Percentiles rank a stretch among this genome's conserved stretches.
These are phyloP conservation scores for Tiaroga cobitis DNA, from an alignment of 2,797 vertebrate species.

Conservation along the genomic window DNA sequence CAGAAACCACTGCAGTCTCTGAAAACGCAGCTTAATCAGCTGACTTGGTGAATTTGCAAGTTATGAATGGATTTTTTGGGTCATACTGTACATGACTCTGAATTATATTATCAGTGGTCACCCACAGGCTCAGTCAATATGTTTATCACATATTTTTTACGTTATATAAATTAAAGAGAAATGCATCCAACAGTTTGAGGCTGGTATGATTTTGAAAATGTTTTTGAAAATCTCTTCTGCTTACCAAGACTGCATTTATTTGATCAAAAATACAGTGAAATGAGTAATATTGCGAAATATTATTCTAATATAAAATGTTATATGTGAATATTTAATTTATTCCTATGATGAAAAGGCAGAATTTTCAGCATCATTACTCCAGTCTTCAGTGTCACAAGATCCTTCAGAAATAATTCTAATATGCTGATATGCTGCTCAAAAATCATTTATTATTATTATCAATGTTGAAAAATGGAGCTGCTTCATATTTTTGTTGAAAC, in stretches of 20 bases:
- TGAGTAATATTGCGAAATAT: background rate
- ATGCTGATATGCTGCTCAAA: background rate
- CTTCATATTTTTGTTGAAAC: background rate
- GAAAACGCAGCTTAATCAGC: background rate
- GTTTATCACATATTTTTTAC: background rate
- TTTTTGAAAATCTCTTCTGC: background rate
- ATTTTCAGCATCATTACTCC: background rate
- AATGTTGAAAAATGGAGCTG: background rate
- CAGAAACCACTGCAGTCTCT: background rate
- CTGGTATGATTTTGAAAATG: background rate
- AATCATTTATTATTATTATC: background rate
- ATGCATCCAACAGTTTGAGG: background rate
- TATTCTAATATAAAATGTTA: background rate
- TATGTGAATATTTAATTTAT: background rate
- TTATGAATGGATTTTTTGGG: background rate
- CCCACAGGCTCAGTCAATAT: background rate
- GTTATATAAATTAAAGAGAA: background rate
- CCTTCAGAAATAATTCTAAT: background rate
- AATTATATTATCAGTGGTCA: background rate
- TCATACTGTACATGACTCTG: background rate
- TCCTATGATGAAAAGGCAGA: background rate
- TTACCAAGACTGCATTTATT: background rate
- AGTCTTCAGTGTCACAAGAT: background rate
- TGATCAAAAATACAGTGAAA: background rate
- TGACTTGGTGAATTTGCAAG: background rate